Percentiles rank a stretch among this genome's conserved stretches.
Conservation (phyloP, 2,888 invertebrate genomes). For the Phragmatobia fuliginosa region DNA sequence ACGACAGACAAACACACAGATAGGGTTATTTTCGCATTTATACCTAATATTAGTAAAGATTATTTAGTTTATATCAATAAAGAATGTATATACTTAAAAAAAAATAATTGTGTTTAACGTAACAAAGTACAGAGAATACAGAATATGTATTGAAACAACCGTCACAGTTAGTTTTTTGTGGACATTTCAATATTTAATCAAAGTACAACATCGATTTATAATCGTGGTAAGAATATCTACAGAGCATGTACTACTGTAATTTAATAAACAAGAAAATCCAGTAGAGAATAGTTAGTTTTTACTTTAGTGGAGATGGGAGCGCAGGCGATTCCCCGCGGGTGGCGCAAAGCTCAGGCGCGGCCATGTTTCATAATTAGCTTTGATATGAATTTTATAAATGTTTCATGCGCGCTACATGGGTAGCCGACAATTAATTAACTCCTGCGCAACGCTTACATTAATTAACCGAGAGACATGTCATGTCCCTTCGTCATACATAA, state of each 20-base stretch:
- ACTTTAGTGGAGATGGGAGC: conserved; percentile 56
- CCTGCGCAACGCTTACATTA: conserved; percentile 81
- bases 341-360: conserved; percentile 72
- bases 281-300: conserved; percentile 71
- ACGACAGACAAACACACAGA: too few relatives aligned
- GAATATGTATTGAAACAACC: conserved; percentile 15
- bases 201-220: conserved; percentile 51
- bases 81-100: not conserved
- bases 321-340: conserved; percentile 74
- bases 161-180: conserved; percentile 34
- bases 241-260: conserved; percentile 59
- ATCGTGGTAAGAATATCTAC: conserved; percentile 53
- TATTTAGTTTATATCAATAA: not conserved
- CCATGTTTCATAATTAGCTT: conserved; percentile 80
- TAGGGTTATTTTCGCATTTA: too few relatives aligned
- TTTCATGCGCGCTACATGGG: conserved; percentile 78
- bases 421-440: conserved; percentile 83
- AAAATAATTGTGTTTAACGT: conserved; percentile 13
- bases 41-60: not conserved
- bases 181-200: conserved; percentile 46
- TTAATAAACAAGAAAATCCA: conserved; percentile 66
- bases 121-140: conserved; percentile 17
- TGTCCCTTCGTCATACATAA: conserved; percentile 77
- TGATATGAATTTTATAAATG: conserved; percentile 86
- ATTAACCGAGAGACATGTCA: conserved; percentile 76